Conservation (phyloP, 2,113 vertebrate genomes). For the Malurus melanocephalus region DNA sequence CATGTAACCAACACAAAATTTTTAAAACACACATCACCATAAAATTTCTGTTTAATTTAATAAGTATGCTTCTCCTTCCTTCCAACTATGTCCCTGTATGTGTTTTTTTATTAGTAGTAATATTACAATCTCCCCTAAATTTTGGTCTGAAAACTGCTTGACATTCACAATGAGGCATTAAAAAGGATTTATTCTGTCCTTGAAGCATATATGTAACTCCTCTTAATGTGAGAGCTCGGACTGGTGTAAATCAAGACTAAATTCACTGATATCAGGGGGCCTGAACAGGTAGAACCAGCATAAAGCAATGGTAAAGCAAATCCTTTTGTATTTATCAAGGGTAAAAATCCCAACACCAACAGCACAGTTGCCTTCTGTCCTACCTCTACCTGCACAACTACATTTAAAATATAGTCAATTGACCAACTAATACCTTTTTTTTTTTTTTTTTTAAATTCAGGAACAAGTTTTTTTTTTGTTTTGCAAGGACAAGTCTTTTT, state of each 20-base stretch:
- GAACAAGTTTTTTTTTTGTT: neutral
- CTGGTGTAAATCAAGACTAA: slow-evolving; percentile 35
- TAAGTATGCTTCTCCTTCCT: neutral
- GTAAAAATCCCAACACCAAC: neutral
- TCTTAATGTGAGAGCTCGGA: neutral
- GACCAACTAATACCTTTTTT: too few species aligned
- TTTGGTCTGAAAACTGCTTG: slow-evolving; percentile 7
- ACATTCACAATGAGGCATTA: slow-evolving; percentile 2
- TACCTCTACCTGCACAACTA: neutral
- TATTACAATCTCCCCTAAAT: neutral
- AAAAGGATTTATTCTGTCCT: slow-evolving; percentile 27
- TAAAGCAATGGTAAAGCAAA: neutral
- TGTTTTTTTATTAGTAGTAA: neutral
- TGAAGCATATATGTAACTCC: neutral
- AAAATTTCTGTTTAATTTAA: neutral
- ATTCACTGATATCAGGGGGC: neutral
- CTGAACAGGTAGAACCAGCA: neutral
- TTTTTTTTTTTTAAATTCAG: neutral
- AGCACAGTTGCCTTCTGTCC: neutral
- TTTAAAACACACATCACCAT: neutral
- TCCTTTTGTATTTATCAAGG: neutral
- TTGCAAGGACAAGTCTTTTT: neutral
- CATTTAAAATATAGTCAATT: neutral
- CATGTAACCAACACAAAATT: neutral
- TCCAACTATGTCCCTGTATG: neutral